Evolutionary conservation across 2,888 invertebrate genomes (phyloP).

Genomic region (Pheosia gnoma): DNA sequence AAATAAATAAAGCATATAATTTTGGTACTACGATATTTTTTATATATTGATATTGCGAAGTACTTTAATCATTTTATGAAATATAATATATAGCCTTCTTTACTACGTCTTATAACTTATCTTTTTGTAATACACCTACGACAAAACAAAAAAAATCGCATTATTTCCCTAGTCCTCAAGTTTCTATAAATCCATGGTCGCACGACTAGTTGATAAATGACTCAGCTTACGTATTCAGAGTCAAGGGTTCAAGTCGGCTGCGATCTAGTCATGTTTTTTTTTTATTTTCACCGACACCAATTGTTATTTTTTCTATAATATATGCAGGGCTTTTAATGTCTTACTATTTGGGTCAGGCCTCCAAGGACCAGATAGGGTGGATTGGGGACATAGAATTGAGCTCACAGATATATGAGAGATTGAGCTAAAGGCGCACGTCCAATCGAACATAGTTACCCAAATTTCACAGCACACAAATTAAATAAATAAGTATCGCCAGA

Average conservation of each 20-base stretch:
- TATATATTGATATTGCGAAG: too few species aligned
- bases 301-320: conserved; percentile 20
- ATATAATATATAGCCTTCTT: too few species aligned
- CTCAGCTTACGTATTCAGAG: conserved; percentile 71
- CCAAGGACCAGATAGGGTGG: not conserved
- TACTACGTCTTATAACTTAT: too few species aligned
- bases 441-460: too few species aligned
- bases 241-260: conserved; percentile 75
- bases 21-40: too few species aligned
- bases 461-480: too few species aligned
- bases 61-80: too few species aligned
- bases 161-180: conserved; percentile 6
- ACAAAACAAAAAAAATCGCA: conserved; percentile 11
- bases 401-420: too few species aligned
- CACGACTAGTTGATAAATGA: conserved; percentile 75
- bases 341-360: not conserved
- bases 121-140: not conserved
- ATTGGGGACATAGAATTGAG: too few species aligned
- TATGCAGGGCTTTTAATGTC: not conserved
- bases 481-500: too few species aligned
- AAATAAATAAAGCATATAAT: too few species aligned
- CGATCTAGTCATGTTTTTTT: conserved; percentile 73
- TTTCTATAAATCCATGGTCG: conserved; percentile 55
- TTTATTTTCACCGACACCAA: conserved; percentile 53
- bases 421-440: too few species aligned